Base-by-base conservation (phyloP, 2,797 vertebrate species). In the Agapornis canus region DNA sequence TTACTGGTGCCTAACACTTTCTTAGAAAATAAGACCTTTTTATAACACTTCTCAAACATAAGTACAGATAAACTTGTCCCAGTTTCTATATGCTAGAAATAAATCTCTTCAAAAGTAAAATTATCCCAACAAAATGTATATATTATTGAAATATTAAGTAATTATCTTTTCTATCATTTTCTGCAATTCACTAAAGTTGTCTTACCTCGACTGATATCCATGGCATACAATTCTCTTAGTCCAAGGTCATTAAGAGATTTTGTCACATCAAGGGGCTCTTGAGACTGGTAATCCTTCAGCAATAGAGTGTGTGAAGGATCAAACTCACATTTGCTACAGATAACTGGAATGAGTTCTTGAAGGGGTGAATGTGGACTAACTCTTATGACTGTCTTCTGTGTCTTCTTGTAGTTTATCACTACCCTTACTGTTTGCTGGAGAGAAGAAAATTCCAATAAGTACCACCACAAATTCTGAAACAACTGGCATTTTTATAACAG, bases 261-360 rank as follows among this genome's bases (percentile, higher is more conserved):
- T 81, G 98, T 98, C 97, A 99, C 75, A 96, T 99, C 99, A 79
- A 99, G 97, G 20, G 98, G 97, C 80, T 98, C 98, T 95, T 98
- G 98, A 69, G 98, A 99, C 26, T 98, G 98, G 88, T 98, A 97
- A 63, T 98, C 98, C 97, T 98, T 99, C 95, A 99, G 84, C 43
- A 99, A 95, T 73, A 99, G 88, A 4, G 99, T 99, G 29, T 98
- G 98, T 45, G 96, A 97, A 13, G 97, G 95, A 93, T 99, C 98
- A 96, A 99, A 99, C 95, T 99, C 99, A 98, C 99, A 99, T 98
- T 99, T 99, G 92, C 98, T 99, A 94, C 99, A 99, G 89, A 99
- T 99, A 61, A 98, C 95, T 25, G 99, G 98, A 45, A 98, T 52
- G 35, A 99, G 98, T 11, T 99, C 98, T 94, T 98, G 97, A 89